Evolutionary conservation across 2,113 vertebrate species (phyloP).

Genomic region (Pedetes capensis): DNA sequence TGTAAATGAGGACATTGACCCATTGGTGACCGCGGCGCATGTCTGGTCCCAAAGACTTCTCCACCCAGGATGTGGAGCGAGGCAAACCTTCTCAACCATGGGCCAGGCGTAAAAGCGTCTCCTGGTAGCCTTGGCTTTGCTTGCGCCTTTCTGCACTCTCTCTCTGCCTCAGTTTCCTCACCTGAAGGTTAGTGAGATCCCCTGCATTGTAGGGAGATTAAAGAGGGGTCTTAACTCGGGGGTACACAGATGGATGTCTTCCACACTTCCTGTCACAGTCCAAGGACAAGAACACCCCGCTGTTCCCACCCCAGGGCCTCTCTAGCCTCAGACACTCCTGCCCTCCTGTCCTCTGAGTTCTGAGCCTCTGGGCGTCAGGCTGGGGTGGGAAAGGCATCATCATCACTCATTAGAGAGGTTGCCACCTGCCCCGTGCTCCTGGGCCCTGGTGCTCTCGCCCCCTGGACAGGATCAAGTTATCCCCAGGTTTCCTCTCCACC

Average conservation of each 20-base stretch:
- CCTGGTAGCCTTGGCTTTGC: not conserved
- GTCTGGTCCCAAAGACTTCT: not conserved
- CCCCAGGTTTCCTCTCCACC: not conserved
- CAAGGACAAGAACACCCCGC: not conserved
- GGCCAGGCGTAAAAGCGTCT: not conserved
- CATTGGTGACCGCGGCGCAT: accelerated
- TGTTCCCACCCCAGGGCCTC: accelerated
- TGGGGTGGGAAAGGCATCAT: not conserved
- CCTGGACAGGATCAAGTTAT: not conserved
- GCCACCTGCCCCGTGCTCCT: not conserved
- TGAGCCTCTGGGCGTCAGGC: too few species aligned
- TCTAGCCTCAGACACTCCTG: not conserved
- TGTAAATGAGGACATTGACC: not conserved
- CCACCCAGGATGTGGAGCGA: not conserved
- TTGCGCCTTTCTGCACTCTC: not conserved
- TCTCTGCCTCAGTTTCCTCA: not conserved
- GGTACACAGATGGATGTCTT: not conserved
- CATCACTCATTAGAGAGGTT: not conserved
- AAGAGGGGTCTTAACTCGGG: not conserved
- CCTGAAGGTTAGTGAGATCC: too few species aligned
- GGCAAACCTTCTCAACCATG: not conserved
- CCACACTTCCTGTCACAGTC: not conserved
- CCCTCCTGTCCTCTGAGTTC: not conserved
- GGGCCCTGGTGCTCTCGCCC: not conserved
- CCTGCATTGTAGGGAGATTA: not conserved